phyloP scores from a whole-genome alignment of 2,888 invertebrate species.

The Sicus ferrugineus region DNA sequence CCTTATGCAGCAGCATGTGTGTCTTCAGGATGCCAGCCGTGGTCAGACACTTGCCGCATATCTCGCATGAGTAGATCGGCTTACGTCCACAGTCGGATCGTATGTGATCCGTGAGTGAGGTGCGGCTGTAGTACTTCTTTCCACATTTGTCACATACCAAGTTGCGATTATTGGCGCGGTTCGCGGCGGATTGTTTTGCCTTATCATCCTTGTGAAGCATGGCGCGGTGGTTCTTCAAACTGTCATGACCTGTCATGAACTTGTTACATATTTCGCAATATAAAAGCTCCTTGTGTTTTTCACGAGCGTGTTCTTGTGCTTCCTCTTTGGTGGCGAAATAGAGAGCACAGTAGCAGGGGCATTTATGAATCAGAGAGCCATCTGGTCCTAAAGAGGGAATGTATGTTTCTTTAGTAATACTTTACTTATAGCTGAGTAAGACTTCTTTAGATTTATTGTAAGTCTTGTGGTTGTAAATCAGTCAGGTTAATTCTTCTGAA shows the following conservation, averaged over 20 bases:
- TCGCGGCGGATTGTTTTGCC: conserved; percentile 40
- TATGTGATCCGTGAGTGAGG: conserved; percentile 64
- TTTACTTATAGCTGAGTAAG: too few species aligned
- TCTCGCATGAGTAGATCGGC: conserved; percentile 60
- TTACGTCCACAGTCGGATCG: conserved; percentile 64
- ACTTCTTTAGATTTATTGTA: too few species aligned
- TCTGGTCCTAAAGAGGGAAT: conserved; percentile 45
- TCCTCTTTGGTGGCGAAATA: conserved; percentile 63
- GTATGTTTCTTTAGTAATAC: background rate
- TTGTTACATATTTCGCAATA: conserved; percentile 65
- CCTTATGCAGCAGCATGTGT: conserved; percentile 65
- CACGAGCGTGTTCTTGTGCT: conserved; percentile 62
- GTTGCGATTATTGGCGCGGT: conserved; percentile 54
- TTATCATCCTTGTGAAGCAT: conserved; percentile 45
- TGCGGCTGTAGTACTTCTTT: conserved; percentile 61
- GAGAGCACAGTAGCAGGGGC: conserved; percentile 63
- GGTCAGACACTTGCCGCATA: conserved; percentile 64
- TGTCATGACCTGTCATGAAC: conserved; percentile 64
- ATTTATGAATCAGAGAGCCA: conserved; percentile 61
- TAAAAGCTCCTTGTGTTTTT: conserved; percentile 61
- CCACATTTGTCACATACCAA: conserved; percentile 62
- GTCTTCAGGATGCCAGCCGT: conserved; percentile 65
- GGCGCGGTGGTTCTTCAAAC: conserved; percentile 62
- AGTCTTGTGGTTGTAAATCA: too few species aligned
- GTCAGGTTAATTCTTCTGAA: too few species aligned